Base-by-base conservation (phyloP, 2,113 vertebrate species). In the Chaenogobius annularis region DNA sequence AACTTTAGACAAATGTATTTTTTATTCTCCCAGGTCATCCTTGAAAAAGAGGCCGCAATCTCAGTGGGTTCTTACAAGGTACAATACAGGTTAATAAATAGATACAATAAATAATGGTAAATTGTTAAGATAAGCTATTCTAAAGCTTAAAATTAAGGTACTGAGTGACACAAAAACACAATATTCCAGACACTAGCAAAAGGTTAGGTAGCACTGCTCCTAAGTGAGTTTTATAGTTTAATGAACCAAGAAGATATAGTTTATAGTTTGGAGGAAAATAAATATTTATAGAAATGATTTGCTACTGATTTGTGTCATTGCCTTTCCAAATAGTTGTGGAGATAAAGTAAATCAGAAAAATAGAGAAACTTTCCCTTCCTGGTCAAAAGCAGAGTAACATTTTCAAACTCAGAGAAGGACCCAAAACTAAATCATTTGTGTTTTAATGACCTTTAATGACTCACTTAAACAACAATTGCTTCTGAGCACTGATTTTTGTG, bases 261-360 rank as follows among this genome's bases (percentile, higher is more conserved):
- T 7, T 40, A 40, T 40, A 40, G 1, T 50, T 3, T 13, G 54
- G 54, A 22, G 20, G 1, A 23, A 23, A 23, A 22, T 20, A 56
- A 56, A 26, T 13, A 14, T 23, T 26, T 58, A 26, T 11, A 23
- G 55, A 58, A 23, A 23, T 26, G 1, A 10, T 26, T 58, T 23
- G 73, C 8, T 63, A 63, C n/a, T 40, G 58, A 22, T 78, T 40
- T 37, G 48, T 78, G 47, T 54, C 20, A 15, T 44, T 56, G 56
- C 47, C 43, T 40, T n/a, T 63, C 43, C 37, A 63, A 63, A 37
- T 19, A 58, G 22, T 14, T 58, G 12, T 58, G 23, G 22, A 58
- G 56, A 26, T 3, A 31, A 58, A 31, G 56, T 58, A 23, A 56
- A 20, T 22, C 20, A 12, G 13, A 58, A 10, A 58, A 22, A 59